Conservation (phyloP, 1,140 invertebrate genomes). For the Megalopta genalis region DNA sequence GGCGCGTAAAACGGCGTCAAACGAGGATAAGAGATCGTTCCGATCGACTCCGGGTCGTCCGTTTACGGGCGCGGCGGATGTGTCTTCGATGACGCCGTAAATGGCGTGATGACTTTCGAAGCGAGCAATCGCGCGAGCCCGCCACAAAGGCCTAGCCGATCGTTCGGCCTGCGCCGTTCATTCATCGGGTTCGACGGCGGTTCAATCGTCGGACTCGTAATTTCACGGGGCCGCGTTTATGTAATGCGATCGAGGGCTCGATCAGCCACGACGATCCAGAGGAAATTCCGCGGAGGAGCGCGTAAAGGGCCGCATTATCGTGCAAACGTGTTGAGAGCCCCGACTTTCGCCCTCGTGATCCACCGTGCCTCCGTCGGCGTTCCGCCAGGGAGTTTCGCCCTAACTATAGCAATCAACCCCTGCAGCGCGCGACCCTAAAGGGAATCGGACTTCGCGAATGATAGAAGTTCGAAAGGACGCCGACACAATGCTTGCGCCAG, state of each 20-base stretch:
- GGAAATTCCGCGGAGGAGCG: background rate
- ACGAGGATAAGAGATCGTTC: background rate
- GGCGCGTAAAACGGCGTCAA: constrained; percentile 3
- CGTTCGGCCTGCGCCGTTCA: background rate
- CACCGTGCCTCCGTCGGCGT: background rate
- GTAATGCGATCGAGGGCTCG: background rate
- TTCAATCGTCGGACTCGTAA: background rate
- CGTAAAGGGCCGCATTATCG: background rate
- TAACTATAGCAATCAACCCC: background rate
- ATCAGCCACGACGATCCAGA: background rate
- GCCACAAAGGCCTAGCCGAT: background rate
- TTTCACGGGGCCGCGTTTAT: background rate
- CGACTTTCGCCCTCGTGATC: background rate
- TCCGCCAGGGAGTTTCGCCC: background rate
- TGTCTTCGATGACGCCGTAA: background rate
- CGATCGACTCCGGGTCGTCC: background rate
- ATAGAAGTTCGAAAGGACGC: background rate
- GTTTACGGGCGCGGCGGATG: constrained; percentile 2
- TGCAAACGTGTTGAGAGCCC: background rate
- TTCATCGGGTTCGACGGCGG: background rate
- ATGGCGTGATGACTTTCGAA: constrained; percentile 11
- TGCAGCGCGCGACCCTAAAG: background rate
- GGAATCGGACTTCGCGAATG: background rate
- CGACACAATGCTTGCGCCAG: no score
- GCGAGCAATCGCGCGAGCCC: background rate